These are phyloP conservation scores for Scaptomyza montana DNA, from an alignment of 1,140 invertebrate genomes.

Conservation along the genomic window DNA sequence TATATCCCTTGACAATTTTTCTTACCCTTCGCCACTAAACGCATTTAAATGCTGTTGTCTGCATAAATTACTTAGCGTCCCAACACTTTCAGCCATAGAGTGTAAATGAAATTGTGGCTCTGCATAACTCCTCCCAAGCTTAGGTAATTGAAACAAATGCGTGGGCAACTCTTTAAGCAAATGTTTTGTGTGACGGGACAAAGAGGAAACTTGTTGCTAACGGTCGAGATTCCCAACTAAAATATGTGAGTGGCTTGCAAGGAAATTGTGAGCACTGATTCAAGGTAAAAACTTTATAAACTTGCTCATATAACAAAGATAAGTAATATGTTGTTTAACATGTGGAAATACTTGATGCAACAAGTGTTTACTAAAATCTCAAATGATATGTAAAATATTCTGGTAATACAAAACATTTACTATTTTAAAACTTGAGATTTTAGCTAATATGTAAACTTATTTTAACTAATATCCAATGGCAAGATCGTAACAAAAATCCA, in stretches of 20 bases:
- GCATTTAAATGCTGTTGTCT: conserved; percentile 70
- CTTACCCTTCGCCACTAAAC: conserved; percentile 15
- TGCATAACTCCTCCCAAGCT: conserved; percentile 5
- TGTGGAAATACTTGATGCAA: too few relatives aligned
- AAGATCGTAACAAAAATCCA: conserved; percentile 9
- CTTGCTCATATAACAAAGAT: too few relatives aligned
- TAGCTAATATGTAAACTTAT: background rate
- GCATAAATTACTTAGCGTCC: conserved; percentile 68
- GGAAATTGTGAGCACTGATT: conserved; percentile 16
- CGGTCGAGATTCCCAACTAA: conserved; percentile 27
- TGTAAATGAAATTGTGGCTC: conserved; percentile 62
- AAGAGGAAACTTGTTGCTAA: conserved; percentile 51
- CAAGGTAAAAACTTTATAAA: background rate
- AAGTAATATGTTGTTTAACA: too few relatives aligned
- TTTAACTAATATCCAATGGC: background rate
- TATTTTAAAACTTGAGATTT: too few relatives aligned
- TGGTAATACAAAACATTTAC: too few relatives aligned
- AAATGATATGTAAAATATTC: too few relatives aligned
- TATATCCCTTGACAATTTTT: background rate
- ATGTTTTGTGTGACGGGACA: too few relatives aligned
- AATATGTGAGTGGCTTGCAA: conserved; percentile 20
- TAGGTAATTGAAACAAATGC: conserved; percentile 60
- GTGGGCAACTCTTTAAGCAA: conserved; percentile 12
- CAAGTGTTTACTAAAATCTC: too few relatives aligned
- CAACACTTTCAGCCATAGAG: conserved; percentile 59